Base-by-base conservation (phyloP, 2,113 vertebrate genomes). In the Lathamus discolor region DNA sequence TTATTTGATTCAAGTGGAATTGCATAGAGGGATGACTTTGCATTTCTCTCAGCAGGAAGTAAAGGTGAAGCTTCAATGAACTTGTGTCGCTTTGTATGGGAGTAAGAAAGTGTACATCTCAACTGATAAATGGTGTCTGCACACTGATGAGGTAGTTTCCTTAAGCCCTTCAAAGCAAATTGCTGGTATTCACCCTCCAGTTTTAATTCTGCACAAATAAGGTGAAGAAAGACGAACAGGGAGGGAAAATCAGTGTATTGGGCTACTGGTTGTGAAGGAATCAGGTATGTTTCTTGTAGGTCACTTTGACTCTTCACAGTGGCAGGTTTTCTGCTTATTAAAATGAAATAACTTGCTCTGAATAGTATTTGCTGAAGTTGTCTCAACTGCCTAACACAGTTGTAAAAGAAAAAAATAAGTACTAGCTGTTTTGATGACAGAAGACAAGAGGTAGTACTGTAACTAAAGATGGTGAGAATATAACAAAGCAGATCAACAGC, bases 41-140 rank as follows among this genome's bases (percentile, higher is more conserved):
- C 4, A 10, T 33, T 92, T 7, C 37, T 81, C 69, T 73, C 51
- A 59, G 18, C 1, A 6, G n/a, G 7, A 81, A 89, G 69, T 19
- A 67, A 83, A 67, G 3, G 8, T 44, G n/a, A 70, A 23, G 49
- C 37, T 95, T 92, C 69, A 62, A 18, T n/a, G 57, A 63, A 54
- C 8, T 43, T 0, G 0, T 23, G 17, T 70, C 24, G n/a, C 39
- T 74, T 92, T 62, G 37, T 13, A 25, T 1, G 3, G 14, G 27
- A 75, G 49, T 28, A 82, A 72, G 31, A 24, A 93, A 90, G 25
- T 22, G 17, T 68, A 13, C 17, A 22, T 17, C 59, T 69, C 24
- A n/a, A 20, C 13, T 22, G 13, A 73, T 39, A 48, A 77, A 51
- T 35, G 43, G 8, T 35, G 29, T 55, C 29, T 86, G 29, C 48